Percentiles rank a stretch among this genome's conserved stretches.
Conservation (phyloP, 2,797 vertebrate genomes). For the Chrosomus eos region DNA sequence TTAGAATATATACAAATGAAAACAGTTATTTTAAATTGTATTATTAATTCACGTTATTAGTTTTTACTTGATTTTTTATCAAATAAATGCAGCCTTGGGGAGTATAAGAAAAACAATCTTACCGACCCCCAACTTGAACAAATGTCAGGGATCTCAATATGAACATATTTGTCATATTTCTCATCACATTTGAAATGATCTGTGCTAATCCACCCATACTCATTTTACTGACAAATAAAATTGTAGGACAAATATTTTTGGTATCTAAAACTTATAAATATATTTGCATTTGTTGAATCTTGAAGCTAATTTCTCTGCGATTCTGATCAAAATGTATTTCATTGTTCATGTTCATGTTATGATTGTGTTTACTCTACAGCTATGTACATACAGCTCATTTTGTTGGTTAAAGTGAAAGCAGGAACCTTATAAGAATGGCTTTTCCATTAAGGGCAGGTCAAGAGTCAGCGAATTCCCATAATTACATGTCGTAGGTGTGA, state of each 20-base stretch:
- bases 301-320: background rate
- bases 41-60: background rate
- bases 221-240: background rate
- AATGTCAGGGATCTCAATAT: background rate
- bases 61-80: background rate
- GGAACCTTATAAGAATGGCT: background rate
- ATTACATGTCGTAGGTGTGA: slow-evolving; percentile 20
- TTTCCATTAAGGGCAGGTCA: slow-evolving; percentile 8
- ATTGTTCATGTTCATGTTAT: background rate
- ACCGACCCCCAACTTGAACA: background rate
- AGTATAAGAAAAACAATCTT: background rate
- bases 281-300: background rate
- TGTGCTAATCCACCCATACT: background rate
- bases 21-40: background rate
- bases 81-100: background rate
- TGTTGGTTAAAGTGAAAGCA: background rate
- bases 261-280: background rate
- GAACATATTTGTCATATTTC: background rate
- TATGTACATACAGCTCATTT: background rate
- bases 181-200: background rate
- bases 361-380: background rate
- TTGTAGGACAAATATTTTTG: background rate
- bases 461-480: slow-evolving; percentile 10
- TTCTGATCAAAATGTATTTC: background rate
- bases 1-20: too few species aligned